Conservation (phyloP, 2,888 invertebrate genomes). For the Trichopoda pennipes region DNA sequence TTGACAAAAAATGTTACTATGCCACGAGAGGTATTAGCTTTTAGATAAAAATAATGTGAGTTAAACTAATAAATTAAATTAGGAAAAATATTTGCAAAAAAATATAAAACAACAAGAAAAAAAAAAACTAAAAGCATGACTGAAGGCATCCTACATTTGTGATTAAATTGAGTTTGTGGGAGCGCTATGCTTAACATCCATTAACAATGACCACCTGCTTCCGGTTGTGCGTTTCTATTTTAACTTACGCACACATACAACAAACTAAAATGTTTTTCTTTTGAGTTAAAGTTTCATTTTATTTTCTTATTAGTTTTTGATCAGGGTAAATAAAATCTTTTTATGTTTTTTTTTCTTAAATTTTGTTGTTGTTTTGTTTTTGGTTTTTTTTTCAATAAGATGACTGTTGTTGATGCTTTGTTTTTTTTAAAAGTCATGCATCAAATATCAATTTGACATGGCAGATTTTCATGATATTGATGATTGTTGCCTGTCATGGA, state of each 20-base stretch:
- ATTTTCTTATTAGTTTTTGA: constrained; percentile 38
- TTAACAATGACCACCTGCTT: constrained; percentile 67
- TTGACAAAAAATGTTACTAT: constrained; percentile 9
- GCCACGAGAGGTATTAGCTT: constrained; percentile 12
- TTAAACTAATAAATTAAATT: constrained; percentile 60
- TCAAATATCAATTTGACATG: constrained; percentile 79
- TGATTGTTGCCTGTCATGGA: constrained; percentile 63
- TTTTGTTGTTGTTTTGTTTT: neutral
- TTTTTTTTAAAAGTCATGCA: constrained; percentile 74
- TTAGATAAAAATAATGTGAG: constrained; percentile 23
- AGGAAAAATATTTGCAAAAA: constrained; percentile 29
- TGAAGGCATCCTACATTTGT: constrained; percentile 35
- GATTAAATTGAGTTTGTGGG: constrained; percentile 7
- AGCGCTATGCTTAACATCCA: constrained; percentile 52
- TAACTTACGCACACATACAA: neutral
- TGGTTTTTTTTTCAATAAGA: constrained; percentile 70
- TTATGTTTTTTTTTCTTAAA: neutral
- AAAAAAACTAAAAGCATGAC: constrained; percentile 38
- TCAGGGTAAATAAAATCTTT: neutral
- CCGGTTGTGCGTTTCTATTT: constrained; percentile 8
- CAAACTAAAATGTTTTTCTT: neutral
- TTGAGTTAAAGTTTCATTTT: neutral
- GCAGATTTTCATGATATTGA: constrained; percentile 61
- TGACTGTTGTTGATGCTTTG: constrained; percentile 78
- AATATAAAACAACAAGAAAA: constrained; percentile 5